Evolutionary conservation across 2,113 vertebrate species (phyloP).

Genomic region (Nerophis lumbriciformis): DNA sequence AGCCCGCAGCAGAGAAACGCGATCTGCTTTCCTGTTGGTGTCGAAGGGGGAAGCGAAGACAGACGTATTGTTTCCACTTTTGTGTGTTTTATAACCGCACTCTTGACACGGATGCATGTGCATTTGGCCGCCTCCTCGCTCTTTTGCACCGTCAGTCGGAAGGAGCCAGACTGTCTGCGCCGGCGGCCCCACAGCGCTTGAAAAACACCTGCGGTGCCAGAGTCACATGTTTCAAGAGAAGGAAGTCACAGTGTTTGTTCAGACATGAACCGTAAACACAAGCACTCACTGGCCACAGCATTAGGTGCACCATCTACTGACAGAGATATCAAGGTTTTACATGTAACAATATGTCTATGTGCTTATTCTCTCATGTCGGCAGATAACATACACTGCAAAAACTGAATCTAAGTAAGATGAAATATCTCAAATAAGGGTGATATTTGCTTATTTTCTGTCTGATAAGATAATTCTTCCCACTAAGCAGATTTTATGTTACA

Average conservation of each 20-base stretch:
- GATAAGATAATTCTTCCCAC: too few species aligned
- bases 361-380: too few species aligned
- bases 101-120: constrained; percentile 26
- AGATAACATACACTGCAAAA: too few species aligned
- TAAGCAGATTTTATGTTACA: too few species aligned
- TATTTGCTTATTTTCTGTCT: too few species aligned
- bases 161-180: constrained; percentile 55
- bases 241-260: constrained; percentile 19
- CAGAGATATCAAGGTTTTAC: too few species aligned
- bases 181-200: constrained; percentile 11
- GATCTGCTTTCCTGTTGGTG: constrained; percentile 39
- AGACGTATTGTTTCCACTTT: constrained; percentile 43
- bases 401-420: too few species aligned
- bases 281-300: not conserved
- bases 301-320: too few species aligned
- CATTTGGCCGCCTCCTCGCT: constrained; percentile 39
- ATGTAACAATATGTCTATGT: not conserved
- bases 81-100: constrained; percentile 52
- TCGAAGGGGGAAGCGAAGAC: constrained; percentile 19
- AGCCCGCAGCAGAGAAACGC: not conserved
- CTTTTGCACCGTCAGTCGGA: constrained; percentile 49
- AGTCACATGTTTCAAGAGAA: constrained; percentile 27
- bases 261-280: not conserved
- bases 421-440: too few species aligned
- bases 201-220: constrained; percentile 5